Evolutionary conservation across 2,797 vertebrate genomes (phyloP).

Genomic region (Onychomys arenicola): DNA sequence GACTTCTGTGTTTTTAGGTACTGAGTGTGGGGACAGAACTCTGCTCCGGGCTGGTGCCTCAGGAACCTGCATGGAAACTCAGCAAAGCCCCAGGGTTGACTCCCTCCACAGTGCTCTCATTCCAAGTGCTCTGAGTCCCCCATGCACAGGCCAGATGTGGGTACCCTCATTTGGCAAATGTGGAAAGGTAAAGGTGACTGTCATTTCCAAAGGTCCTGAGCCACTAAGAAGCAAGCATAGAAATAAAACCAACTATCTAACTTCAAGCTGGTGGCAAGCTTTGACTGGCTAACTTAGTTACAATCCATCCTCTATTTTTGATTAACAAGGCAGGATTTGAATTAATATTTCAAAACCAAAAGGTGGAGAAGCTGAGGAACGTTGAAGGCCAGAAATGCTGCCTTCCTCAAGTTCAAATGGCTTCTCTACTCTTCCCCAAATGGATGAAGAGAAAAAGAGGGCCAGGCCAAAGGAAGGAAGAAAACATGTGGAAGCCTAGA

Average conservation of each 20-base stretch:
- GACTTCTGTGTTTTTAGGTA: background rate
- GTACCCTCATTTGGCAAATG: background rate
- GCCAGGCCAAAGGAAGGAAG: background rate
- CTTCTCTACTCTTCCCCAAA: background rate
- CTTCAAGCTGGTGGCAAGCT: background rate
- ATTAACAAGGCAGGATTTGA: background rate
- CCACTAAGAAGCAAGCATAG: background rate
- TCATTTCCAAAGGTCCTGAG: background rate
- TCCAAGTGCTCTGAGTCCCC: background rate
- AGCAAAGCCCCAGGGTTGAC: background rate
- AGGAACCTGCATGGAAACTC: background rate
- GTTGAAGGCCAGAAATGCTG: background rate
- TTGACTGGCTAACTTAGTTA: background rate
- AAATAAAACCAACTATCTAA: background rate
- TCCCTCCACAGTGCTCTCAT: background rate
- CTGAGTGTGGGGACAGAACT: background rate
- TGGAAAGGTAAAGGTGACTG: background rate
- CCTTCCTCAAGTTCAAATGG: background rate
- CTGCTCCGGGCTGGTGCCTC: background rate
- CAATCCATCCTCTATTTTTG: background rate
- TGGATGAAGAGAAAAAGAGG: background rate
- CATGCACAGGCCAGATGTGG: background rate
- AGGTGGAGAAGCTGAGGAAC: background rate
- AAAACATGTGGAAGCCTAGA: background rate
- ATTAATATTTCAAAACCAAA: conserved; percentile 14